phyloP scores from a whole-genome alignment of 2,888 invertebrate species.

The Cataglyphis cursor region DNA sequence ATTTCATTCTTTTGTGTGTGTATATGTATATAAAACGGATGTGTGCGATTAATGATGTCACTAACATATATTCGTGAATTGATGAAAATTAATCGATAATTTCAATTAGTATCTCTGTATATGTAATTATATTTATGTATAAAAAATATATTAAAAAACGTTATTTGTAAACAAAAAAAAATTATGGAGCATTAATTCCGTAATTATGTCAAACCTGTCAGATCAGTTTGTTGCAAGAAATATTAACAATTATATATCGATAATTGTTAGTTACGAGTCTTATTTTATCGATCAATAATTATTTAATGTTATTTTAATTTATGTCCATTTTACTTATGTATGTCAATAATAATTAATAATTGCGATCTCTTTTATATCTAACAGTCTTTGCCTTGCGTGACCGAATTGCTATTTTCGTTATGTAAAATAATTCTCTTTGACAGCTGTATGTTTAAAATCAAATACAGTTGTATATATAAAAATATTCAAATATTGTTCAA shows the following conservation, averaged over 20 bases:
- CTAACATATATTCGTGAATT: conserved; percentile 50
- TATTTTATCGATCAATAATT: background rate
- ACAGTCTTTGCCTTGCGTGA: conserved; percentile 41
- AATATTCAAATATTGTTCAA: background rate
- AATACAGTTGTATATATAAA: conserved; percentile 19
- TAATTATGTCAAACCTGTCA: conserved; percentile 10
- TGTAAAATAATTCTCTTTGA: conserved; percentile 41
- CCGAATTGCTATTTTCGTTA: conserved; percentile 14
- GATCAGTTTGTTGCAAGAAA: background rate
- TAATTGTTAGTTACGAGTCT: background rate
- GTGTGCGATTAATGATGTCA: conserved; percentile 58
- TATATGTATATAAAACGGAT: conserved; percentile 12
- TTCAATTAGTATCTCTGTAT: background rate
- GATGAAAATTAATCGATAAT: background rate
- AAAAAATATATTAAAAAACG: background rate
- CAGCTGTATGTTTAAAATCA: conserved; percentile 36
- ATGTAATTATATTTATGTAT: background rate
- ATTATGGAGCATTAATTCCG: background rate
- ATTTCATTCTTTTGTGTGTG: background rate
- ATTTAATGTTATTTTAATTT: background rate
- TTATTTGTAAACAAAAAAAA: conserved; percentile 22
- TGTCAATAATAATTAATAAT: conserved; percentile 23
- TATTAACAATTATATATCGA: background rate
- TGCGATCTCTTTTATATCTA: conserved; percentile 27
- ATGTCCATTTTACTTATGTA: background rate